phyloP scores from a whole-genome alignment of 2,888 invertebrate species.

The Aphrophora alni region DNA sequence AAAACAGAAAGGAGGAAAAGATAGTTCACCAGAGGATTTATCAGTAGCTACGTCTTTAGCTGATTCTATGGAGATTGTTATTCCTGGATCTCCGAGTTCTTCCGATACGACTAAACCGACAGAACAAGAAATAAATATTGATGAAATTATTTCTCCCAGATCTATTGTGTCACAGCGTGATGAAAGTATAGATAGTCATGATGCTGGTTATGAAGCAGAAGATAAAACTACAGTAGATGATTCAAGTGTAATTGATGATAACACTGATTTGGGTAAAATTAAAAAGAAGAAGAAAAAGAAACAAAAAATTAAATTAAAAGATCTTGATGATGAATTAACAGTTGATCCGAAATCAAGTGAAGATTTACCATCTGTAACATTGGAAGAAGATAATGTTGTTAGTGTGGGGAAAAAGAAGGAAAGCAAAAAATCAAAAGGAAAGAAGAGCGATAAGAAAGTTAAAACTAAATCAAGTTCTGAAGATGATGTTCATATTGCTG shows the following conservation, averaged over 20 bases:
- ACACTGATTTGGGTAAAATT: slow-evolving; percentile 59
- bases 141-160: slow-evolving; percentile 34
- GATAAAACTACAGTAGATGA: slow-evolving; percentile 68
- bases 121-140: slow-evolving; percentile 55
- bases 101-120: slow-evolving; percentile 63
- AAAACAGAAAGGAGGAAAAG: slow-evolving; percentile 44
- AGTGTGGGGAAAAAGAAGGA: neutral
- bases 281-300: slow-evolving; percentile 60
- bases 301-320: slow-evolving; percentile 61
- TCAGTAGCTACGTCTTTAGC: slow-evolving; percentile 61
- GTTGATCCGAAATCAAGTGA: slow-evolving; percentile 41
- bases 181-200: slow-evolving; percentile 62
- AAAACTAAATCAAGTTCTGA: neutral
- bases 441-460: slow-evolving; percentile 21
- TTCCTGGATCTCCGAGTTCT: slow-evolving; percentile 57
- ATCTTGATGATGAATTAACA: slow-evolving; percentile 24
- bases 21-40: slow-evolving; percentile 51
- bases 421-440: slow-evolving; percentile 52
- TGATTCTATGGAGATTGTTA: slow-evolving; percentile 62
- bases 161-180: slow-evolving; percentile 48
- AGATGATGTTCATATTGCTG: slow-evolving; percentile 12
- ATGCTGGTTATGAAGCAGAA: slow-evolving; percentile 77
- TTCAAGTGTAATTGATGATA: slow-evolving; percentile 53
- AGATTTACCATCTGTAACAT: slow-evolving; percentile 29
- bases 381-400: neutral